Evolutionary conservation across 2,797 vertebrate species (phyloP).

Genomic region (Bovichtus diacanthus): DNA sequence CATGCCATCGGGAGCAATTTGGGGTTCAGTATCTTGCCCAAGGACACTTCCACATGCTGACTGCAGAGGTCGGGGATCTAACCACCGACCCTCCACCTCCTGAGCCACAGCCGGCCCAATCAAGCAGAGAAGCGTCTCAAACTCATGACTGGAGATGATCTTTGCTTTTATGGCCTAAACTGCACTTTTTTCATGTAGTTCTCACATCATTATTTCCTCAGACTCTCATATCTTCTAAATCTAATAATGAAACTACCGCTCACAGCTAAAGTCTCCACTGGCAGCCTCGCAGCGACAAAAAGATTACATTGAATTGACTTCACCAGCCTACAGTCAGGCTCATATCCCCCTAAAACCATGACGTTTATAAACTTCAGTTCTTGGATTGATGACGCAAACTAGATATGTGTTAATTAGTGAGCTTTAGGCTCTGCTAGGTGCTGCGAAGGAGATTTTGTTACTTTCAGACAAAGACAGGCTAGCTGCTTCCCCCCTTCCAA

Average conservation of each 20-base stretch:
- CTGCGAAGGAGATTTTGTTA: not conserved
- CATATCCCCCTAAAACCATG: not conserved
- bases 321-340: not conserved
- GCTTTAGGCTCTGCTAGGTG: not conserved
- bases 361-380: not conserved
- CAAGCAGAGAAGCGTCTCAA: not conserved
- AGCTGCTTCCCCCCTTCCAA: not conserved
- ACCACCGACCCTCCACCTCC: too few relatives aligned
- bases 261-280: not conserved
- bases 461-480: not conserved
- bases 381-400: not conserved
- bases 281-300: not conserved
- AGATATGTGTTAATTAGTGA: not conserved
- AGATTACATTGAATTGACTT: constrained; percentile 30
- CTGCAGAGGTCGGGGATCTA: too few relatives aligned
- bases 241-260: not conserved
- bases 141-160: not conserved
- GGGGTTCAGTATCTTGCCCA: too few relatives aligned
- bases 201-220: not conserved
- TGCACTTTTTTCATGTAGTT: not conserved
- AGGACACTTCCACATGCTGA: too few relatives aligned
- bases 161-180: not conserved
- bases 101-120: too few relatives aligned
- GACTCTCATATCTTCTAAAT: not conserved
- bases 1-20: too few relatives aligned